Percentiles rank a stretch among this genome's conserved stretches.
phyloP scores from a whole-genome alignment of 2,113 vertebrate species.

The Mustelus asterias region DNA sequence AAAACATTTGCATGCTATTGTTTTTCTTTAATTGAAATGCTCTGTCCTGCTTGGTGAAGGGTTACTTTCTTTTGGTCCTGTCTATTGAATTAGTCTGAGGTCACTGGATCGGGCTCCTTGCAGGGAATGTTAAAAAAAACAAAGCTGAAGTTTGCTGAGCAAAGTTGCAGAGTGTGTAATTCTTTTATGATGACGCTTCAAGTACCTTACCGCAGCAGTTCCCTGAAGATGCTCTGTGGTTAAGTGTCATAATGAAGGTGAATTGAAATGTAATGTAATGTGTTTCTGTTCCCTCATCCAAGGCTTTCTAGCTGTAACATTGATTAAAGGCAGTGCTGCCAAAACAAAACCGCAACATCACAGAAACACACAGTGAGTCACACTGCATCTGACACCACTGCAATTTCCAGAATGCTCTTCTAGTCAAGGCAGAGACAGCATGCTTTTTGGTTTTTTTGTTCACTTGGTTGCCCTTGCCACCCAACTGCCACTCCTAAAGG shows the following conservation, averaged over 20 bases:
- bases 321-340: constrained; percentile 27
- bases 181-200: constrained; percentile 33
- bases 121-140: background rate
- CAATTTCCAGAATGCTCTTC: background rate
- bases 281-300: constrained; percentile 16
- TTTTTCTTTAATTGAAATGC: background rate
- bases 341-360: constrained; percentile 8
- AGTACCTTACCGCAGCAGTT: background rate
- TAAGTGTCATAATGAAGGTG: constrained; percentile 35
- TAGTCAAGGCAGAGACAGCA: background rate
- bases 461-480: no score
- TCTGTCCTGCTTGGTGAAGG: background rate
- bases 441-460: background rate
- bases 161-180: constrained; percentile 34
- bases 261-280: constrained; percentile 34
- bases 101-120: constrained; percentile 27
- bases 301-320: constrained; percentile 1
- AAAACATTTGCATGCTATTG: background rate
- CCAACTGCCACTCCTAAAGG: background rate
- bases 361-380: background rate
- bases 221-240: constrained; percentile 21
- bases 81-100: constrained; percentile 3
- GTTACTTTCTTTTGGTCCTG: background rate
- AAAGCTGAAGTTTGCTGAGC: background rate
- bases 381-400: constrained; percentile 8